These are phyloP conservation scores for Lepidotrigona ventralis DNA, from an alignment of 1,140 invertebrate species.

Conservation along the genomic window DNA sequence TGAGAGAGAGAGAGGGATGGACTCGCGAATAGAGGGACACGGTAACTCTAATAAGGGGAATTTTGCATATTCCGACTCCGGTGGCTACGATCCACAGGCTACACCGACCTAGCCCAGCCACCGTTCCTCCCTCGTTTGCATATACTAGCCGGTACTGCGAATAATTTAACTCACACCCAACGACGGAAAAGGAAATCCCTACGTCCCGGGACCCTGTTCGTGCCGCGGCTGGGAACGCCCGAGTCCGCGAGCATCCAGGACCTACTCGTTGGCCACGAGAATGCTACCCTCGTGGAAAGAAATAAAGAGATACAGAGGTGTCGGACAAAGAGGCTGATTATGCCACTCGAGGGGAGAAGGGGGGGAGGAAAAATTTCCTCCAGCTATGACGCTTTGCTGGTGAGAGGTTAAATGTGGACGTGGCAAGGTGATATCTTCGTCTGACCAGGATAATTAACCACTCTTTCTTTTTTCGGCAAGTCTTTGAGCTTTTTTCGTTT, in stretches of 20 bases:
- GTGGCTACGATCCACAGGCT: constrained; percentile 56
- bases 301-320: constrained; percentile 37
- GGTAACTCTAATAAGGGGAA: constrained; percentile 76
- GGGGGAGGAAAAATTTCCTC: neutral
- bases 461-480: neutral
- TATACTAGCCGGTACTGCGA: constrained; percentile 74
- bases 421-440: neutral
- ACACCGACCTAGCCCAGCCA: constrained; percentile 52
- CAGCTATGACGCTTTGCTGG: neutral
- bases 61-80: constrained; percentile 75
- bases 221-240: neutral
- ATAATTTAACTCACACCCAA: constrained; percentile 73
- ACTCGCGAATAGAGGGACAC: constrained; percentile 54
- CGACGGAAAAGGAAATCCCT: constrained; percentile 58
- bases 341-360: neutral
- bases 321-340: constrained; percentile 42
- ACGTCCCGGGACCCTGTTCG: constrained; percentile 50
- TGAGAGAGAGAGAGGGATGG: neutral
- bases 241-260: neutral
- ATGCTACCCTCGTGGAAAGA: constrained; percentile 8
- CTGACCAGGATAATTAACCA: neutral
- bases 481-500: neutral
- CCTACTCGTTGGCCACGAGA: neutral
- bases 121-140: constrained; percentile 73
- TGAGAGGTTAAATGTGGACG: neutral